phyloP scores from a whole-genome alignment of 2,888 invertebrate species.

The Cryptophagus acutangulus region DNA sequence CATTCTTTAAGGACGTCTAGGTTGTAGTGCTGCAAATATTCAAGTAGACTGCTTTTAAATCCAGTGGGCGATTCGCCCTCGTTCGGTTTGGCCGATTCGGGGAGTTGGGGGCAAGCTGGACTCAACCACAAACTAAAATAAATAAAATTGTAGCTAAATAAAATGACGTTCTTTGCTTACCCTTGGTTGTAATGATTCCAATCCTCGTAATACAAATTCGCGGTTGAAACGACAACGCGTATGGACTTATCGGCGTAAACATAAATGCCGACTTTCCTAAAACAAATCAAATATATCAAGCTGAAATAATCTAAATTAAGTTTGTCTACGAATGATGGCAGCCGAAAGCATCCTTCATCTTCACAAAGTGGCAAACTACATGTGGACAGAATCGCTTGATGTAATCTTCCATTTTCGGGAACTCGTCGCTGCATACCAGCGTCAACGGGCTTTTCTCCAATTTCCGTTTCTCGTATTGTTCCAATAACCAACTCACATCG shows the following conservation, averaged over 20 bases:
- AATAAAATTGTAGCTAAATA: background rate
- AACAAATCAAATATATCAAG: conserved; percentile 26
- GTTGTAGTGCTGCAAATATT: conserved; percentile 73
- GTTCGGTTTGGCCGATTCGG: conserved; percentile 50
- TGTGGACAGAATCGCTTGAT: conserved; percentile 56
- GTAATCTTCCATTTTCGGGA: conserved; percentile 46
- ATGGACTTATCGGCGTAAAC: conserved; percentile 77
- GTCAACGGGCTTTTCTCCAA: conserved; percentile 65
- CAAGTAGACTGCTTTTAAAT: conserved; percentile 73
- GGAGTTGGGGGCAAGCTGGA: conserved; percentile 66
- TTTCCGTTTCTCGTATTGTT: conserved; percentile 76
- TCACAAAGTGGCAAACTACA: conserved; percentile 62
- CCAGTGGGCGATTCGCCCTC: conserved; percentile 76
- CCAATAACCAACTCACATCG: conserved; percentile 81
- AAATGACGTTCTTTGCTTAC: conserved; percentile 41
- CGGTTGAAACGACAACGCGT: conserved; percentile 83
- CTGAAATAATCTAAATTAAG: background rate
- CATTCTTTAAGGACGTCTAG: conserved; percentile 64
- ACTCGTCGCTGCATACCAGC: conserved; percentile 72
- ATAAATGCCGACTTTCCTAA: conserved; percentile 81
- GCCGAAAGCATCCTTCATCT: conserved; percentile 74
- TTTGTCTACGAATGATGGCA: conserved; percentile 78
- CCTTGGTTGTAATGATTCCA: conserved; percentile 95
- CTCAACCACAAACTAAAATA: conserved; percentile 78
- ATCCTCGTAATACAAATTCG: conserved; percentile 85